Percentiles rank a stretch among this genome's conserved stretches.
These are phyloP conservation scores for Antennarius maculatus DNA, from an alignment of 2,797 vertebrate species.

Conservation along the genomic window DNA sequence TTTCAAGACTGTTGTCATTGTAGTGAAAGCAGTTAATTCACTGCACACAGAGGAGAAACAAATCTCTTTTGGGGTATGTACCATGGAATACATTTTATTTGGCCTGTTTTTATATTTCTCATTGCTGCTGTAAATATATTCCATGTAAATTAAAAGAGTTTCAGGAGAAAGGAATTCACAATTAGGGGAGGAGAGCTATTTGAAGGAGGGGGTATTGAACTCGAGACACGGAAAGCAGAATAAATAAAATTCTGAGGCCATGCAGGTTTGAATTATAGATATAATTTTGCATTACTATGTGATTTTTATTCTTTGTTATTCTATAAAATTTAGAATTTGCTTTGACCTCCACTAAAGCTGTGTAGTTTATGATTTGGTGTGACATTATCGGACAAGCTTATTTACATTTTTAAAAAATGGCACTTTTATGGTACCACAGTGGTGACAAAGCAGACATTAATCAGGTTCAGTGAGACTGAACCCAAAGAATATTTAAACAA, in stretches of 20 bases:
- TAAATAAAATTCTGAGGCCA: not conserved
- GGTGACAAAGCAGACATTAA: too few relatives aligned
- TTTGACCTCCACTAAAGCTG: not conserved
- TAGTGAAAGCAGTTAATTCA: not conserved
- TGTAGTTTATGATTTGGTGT: not conserved
- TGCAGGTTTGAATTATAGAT: not conserved
- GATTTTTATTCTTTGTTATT: not conserved
- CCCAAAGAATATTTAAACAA: not conserved
- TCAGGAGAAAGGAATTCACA: not conserved
- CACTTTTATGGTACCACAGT: not conserved
- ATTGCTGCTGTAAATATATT: not conserved
- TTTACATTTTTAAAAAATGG: not conserved
- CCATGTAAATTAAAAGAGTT: not conserved
- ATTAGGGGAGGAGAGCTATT: not conserved
- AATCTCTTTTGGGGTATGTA: not conserved
- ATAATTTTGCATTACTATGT: not conserved
- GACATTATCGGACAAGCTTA: not conserved
- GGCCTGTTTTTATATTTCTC: not conserved
- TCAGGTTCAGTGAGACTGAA: not conserved
- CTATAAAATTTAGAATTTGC: not conserved
- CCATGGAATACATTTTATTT: not conserved
- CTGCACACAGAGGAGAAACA: conserved; percentile 4
- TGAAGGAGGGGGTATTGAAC: not conserved
- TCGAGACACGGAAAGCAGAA: not conserved
- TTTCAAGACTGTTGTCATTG: not conserved